phyloP scores from a whole-genome alignment of 2,888 invertebrate genomes.

The Calameuta idolon region DNA sequence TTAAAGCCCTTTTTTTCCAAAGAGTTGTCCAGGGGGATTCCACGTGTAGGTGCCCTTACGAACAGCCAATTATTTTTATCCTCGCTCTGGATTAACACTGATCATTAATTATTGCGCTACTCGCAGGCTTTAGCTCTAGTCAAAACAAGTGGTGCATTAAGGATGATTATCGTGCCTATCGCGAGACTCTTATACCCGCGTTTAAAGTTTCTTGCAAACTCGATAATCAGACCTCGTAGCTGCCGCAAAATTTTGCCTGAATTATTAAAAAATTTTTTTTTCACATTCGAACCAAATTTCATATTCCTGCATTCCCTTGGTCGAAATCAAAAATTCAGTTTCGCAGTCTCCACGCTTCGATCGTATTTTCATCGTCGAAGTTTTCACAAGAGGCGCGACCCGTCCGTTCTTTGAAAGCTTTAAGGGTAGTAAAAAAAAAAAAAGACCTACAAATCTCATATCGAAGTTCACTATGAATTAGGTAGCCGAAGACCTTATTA shows the following conservation, averaged over 20 bases:
- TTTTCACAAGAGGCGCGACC: not conserved
- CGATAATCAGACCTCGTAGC: not conserved
- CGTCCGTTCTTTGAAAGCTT: not conserved
- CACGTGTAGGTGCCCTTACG: not conserved
- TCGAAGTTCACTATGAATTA: not conserved
- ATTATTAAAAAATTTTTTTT: not conserved
- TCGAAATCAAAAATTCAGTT: not conserved
- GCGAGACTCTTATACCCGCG: not conserved
- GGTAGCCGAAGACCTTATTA: not conserved
- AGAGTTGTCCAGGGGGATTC: not conserved
- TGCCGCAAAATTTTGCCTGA: not conserved
- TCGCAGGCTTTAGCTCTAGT: not conserved
- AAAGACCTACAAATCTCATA: not conserved
- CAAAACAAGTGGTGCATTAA: not conserved
- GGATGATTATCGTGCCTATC: not conserved
- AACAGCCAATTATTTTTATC: not conserved
- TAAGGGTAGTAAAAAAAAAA: not conserved
- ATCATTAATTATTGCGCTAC: not conserved
- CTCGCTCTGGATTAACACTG: not conserved
- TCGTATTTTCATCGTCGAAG: not conserved
- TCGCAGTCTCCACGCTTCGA: not conserved
- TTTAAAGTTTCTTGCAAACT: not conserved
- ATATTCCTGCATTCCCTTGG: not conserved
- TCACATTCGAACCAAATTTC: no score
- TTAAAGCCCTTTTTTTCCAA: not conserved